Conservation (phyloP, 2,888 invertebrate genomes). For the Diarsia brunnea region DNA sequence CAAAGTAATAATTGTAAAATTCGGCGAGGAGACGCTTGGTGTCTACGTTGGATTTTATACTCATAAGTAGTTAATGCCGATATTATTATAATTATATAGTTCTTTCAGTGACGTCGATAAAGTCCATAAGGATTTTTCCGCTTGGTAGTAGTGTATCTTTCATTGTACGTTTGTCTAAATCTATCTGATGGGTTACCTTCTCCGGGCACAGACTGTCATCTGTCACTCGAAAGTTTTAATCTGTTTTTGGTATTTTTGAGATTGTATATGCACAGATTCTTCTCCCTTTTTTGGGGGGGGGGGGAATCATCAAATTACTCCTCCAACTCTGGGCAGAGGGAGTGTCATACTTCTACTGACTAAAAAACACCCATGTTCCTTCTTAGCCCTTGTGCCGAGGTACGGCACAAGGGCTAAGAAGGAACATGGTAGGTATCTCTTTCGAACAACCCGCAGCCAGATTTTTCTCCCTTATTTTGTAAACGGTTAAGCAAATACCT, state of each 20-base stretch:
- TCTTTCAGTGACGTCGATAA: neutral
- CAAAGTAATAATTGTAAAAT: neutral
- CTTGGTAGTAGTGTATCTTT: neutral
- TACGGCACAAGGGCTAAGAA: too few relatives aligned
- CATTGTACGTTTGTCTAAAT: neutral
- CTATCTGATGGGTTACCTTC: neutral
- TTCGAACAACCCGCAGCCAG: too few relatives aligned
- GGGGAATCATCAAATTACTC: too few relatives aligned
- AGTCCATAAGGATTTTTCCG: neutral
- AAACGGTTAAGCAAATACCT: neutral
- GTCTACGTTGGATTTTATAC: neutral
- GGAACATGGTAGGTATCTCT: too few relatives aligned
- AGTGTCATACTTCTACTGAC: too few relatives aligned
- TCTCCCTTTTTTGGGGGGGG: too few relatives aligned
- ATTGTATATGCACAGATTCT: too few relatives aligned
- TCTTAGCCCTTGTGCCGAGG: too few relatives aligned
- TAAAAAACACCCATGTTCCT: too few relatives aligned
- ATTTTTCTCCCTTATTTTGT: neutral
- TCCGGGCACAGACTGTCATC: neutral
- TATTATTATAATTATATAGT: too few relatives aligned
- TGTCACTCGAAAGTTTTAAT: neutral
- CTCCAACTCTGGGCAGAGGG: too few relatives aligned
- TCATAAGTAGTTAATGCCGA: neutral
- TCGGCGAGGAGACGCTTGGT: neutral
- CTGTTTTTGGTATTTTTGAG: neutral